These are phyloP conservation scores for Synanthedon myopaeformis DNA, from an alignment of 2,888 invertebrate genomes.

Conservation along the genomic window DNA sequence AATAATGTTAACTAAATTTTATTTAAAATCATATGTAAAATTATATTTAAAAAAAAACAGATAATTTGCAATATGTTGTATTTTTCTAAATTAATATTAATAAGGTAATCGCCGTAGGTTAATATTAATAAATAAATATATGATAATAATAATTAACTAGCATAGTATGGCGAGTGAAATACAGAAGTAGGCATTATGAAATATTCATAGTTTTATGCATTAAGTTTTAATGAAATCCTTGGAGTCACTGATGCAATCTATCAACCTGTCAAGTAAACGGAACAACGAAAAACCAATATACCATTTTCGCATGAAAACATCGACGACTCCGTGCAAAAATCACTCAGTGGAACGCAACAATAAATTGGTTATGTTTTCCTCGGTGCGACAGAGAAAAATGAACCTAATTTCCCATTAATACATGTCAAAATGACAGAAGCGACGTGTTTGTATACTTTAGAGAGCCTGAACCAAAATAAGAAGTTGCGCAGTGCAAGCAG, in stretches of 20 bases:
- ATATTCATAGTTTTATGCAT: slow-evolving; percentile 7
- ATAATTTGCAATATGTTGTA: too few species aligned
- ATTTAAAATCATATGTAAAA: too few species aligned
- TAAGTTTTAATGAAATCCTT: slow-evolving; percentile 32
- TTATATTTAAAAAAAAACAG: too few species aligned
- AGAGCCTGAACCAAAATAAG: not conserved
- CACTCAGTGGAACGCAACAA: slow-evolving; percentile 16
- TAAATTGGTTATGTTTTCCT: slow-evolving; percentile 19
- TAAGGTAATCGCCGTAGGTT: too few species aligned
- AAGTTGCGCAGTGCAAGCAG: not conserved
- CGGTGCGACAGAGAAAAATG: slow-evolving; percentile 16
- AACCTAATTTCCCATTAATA: slow-evolving; percentile 10
- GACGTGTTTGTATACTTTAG: not conserved
- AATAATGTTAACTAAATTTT: too few species aligned
- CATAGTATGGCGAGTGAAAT: not conserved
- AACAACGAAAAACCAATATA: slow-evolving; percentile 20
- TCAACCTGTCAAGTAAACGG: slow-evolving; percentile 46
- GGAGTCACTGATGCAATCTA: slow-evolving; percentile 37
- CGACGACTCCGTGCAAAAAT: slow-evolving; percentile 10
- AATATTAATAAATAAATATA: too few species aligned
- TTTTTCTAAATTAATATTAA: too few species aligned
- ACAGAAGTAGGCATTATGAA: slow-evolving; percentile 6
- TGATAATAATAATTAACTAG: too few species aligned
- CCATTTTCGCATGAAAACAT: slow-evolving; percentile 15
- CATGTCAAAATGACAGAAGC: not conserved